Percentiles rank a stretch among this genome's conserved stretches.
These are phyloP conservation scores for Himalopsyche japonica DNA, from an alignment of 2,888 invertebrate genomes.

Conservation along the genomic window DNA sequence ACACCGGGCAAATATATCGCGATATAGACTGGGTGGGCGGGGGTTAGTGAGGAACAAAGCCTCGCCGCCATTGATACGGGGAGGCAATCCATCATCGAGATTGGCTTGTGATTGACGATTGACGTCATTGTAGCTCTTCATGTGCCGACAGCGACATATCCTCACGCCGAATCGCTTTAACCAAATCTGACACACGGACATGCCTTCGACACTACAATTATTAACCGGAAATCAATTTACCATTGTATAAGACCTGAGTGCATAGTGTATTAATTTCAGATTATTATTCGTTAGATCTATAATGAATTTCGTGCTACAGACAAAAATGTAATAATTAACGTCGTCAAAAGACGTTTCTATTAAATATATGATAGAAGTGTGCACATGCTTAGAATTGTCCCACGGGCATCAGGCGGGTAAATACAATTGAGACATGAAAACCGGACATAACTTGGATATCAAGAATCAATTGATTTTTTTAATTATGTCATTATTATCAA, in stretches of 20 bases:
- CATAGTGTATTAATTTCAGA: no score
- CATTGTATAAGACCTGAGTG: background rate
- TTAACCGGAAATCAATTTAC: background rate
- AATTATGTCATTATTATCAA: no score
- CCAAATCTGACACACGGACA: background rate
- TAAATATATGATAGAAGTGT: no score
- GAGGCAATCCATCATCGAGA: constrained; percentile 34
- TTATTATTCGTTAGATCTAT: no score
- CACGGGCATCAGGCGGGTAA: no score
- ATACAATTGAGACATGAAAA: no score
- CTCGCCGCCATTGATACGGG: constrained; percentile 33
- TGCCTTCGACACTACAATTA: background rate
- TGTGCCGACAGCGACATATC: constrained; percentile 5
- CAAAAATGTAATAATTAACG: no score
- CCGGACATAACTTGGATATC: no score
- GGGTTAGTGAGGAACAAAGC: constrained; percentile 19
- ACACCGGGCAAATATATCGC: background rate
- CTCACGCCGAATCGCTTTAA: background rate
- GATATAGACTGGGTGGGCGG: background rate
- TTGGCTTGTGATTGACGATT: constrained; percentile 38
- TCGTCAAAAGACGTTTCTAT: no score
- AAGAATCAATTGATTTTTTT: no score
- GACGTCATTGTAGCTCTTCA: constrained; percentile 27
- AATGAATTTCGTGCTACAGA: no score
- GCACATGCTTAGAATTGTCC: no score